Conservation (phyloP, 2,888 invertebrate genomes). For the Hydraecia micacea region DNA sequence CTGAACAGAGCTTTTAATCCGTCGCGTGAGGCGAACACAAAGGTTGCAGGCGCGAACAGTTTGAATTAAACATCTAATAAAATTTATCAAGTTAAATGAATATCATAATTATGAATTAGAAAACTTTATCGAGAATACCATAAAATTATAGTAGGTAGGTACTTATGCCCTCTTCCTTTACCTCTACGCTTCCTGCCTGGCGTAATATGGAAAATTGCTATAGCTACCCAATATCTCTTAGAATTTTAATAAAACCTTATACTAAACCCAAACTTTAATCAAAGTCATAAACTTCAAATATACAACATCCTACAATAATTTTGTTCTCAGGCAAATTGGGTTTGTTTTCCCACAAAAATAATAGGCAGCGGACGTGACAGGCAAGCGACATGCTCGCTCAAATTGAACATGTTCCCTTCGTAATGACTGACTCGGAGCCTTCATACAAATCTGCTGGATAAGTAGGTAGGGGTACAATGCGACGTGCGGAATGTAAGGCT, state of each 20-base stretch:
- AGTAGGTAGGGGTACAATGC: constrained; percentile 36
- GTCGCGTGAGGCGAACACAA: neutral
- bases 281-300: constrained; percentile 31
- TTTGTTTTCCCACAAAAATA: constrained; percentile 63
- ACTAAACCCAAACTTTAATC: constrained; percentile 24
- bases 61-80: neutral
- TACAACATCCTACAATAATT: constrained; percentile 32
- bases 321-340: constrained; percentile 49
- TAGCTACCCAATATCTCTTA: neutral
- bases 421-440: constrained; percentile 60
- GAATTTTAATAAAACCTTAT: neutral
- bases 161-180: neutral
- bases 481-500: constrained; percentile 1
- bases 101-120: too few species aligned
- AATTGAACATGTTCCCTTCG: constrained; percentile 58
- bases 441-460: constrained; percentile 59
- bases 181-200: neutral
- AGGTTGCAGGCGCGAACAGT: neutral
- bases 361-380: constrained; percentile 52
- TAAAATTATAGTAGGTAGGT: neutral
- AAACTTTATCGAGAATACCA: neutral
- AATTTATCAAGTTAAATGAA: neutral
- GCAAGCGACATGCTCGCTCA: constrained; percentile 59
- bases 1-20: neutral
- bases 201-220: neutral